Percentiles rank a stretch among this genome's conserved stretches.
phyloP scores from a whole-genome alignment of 2,113 vertebrate species.

The Oxyura jamaicensis region DNA sequence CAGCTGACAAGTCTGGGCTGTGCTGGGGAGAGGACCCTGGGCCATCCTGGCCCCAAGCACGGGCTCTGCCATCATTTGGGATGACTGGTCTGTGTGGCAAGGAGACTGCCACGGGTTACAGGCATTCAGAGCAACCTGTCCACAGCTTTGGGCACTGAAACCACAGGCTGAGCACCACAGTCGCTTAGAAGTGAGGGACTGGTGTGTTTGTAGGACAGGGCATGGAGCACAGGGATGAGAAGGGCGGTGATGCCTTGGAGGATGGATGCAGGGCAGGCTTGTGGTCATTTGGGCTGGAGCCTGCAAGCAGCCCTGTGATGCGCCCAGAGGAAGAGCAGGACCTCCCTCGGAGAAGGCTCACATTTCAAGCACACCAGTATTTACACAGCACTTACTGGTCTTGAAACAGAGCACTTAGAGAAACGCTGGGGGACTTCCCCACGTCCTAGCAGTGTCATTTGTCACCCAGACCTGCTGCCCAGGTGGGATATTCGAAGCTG shows the following conservation, averaged over 20 bases:
- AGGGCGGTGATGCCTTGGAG: not conserved
- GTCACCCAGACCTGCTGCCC: not conserved
- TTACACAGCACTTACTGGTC: not conserved
- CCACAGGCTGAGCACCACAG: not conserved
- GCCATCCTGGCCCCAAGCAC: not conserved
- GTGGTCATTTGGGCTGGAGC: not conserved
- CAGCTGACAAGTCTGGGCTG: not conserved
- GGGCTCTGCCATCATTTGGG: not conserved
- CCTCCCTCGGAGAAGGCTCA: not conserved
- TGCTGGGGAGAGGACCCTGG: not conserved
- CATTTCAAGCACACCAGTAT: conserved; percentile 8
- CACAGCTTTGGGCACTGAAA: not conserved
- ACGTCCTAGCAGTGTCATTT: not conserved
- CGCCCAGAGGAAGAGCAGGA: not conserved
- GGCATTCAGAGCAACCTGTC: not conserved
- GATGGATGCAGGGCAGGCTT: not conserved
- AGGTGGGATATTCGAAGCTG: not conserved
- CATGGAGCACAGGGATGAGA: not conserved
- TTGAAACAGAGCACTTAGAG: not conserved
- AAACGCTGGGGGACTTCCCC: not conserved
- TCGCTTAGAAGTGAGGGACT: accelerated
- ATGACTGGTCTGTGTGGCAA: accelerated
- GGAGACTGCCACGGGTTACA: not conserved
- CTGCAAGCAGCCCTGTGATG: not conserved
- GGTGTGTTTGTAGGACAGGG: accelerated